Evolutionary conservation across 2,797 vertebrate genomes (phyloP).

Genomic region (Leontopithecus rosalia): DNA sequence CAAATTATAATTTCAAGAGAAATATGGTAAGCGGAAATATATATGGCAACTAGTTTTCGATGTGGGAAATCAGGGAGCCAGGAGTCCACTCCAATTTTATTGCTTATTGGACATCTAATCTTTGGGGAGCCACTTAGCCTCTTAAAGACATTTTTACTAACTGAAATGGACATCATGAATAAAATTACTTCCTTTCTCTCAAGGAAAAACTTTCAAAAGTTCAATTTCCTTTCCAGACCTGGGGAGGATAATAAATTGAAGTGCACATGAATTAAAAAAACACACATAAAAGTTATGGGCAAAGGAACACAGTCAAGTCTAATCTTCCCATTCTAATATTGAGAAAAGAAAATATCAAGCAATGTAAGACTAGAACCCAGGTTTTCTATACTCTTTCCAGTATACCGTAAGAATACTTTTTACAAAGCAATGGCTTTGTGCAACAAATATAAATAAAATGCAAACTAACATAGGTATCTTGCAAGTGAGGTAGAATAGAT

Average conservation of each 20-base stretch:
- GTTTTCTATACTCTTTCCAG: background rate
- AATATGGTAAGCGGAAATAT: background rate
- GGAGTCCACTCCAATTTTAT: background rate
- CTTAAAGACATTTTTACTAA: conserved; percentile 10
- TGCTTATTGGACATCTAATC: background rate
- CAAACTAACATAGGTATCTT: background rate
- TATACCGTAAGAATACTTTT: background rate
- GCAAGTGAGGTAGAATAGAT: background rate
- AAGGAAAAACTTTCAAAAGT: background rate
- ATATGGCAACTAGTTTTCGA: background rate
- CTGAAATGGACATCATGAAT: background rate
- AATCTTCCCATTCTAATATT: background rate
- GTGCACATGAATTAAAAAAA: background rate
- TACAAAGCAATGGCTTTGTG: background rate
- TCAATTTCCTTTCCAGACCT: background rate
- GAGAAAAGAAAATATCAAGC: background rate
- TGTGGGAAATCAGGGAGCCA: background rate
- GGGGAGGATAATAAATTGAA: background rate
- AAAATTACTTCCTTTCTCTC: background rate
- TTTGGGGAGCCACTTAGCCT: background rate
- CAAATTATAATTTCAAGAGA: conserved; percentile 44
- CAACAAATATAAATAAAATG: background rate
- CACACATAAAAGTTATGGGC: background rate
- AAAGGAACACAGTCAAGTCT: background rate
- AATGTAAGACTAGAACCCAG: background rate